These are phyloP conservation scores for Anableps anableps DNA, from an alignment of 2,797 vertebrate genomes.

Conservation along the genomic window DNA sequence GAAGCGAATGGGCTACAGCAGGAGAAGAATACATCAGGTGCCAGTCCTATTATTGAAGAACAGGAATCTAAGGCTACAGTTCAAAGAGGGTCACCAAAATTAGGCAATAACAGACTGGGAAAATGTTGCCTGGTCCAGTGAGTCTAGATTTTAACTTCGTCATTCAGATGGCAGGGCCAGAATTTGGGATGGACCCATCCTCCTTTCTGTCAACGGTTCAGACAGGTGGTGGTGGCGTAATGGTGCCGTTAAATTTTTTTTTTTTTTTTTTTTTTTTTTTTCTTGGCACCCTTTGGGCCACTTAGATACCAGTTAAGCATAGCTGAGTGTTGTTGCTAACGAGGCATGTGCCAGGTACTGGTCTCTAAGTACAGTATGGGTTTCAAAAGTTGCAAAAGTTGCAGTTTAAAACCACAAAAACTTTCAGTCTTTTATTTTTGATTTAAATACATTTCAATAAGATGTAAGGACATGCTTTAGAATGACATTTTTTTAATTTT, in stretches of 20 bases:
- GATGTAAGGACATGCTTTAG: not conserved
- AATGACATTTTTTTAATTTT: too few relatives aligned
- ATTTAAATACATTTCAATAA: not conserved
- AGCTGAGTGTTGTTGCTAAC: not conserved
- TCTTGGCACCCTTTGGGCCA: not conserved
- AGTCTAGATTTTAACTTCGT: not conserved
- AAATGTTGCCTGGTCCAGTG: not conserved
- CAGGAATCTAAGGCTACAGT: not conserved
- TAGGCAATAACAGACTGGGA: not conserved
- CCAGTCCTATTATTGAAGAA: not conserved
- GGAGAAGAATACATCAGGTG: not conserved
- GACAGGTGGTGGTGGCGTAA: not conserved
- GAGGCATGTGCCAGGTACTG: not conserved
- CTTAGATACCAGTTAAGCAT: not conserved
- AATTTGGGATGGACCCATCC: not conserved
- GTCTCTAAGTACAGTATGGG: not conserved
- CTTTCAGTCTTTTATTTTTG: not conserved
- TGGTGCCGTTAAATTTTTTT: too few relatives aligned
- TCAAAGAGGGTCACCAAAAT: not conserved
- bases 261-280: too few relatives aligned
- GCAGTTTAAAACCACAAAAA: not conserved
- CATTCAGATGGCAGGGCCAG: not conserved
- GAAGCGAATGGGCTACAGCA: not conserved
- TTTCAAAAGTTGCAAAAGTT: too few relatives aligned
- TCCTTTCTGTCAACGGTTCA: not conserved